phyloP scores from a whole-genome alignment of 37 sponge, comb jelly and placozoan genomes.

The Trichoplax adhaerens region DNA sequence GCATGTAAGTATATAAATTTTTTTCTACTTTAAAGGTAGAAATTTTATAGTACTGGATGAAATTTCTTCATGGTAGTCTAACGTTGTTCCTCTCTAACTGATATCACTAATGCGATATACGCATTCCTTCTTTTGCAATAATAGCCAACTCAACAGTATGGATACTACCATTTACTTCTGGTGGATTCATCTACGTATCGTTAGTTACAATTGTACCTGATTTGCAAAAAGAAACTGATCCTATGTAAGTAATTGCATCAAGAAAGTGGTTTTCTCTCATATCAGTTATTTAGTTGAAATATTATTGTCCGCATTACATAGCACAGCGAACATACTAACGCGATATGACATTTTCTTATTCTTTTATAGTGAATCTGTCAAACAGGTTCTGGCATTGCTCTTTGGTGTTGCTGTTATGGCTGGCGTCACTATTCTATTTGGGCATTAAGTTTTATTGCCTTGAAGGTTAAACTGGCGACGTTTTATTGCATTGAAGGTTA shows the following conservation, averaged over 20 bases:
- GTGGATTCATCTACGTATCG: conserved; percentile 73
- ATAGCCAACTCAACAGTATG: conserved; percentile 28
- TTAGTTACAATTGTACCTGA: conserved; percentile 56
- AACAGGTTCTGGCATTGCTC: conserved; percentile 9
- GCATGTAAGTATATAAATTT: not conserved
- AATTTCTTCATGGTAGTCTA: too few species aligned
- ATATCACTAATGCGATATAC: too few species aligned
- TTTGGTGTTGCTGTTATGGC: conserved; percentile 44
- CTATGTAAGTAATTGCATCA: not conserved
- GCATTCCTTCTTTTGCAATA: too few species aligned
- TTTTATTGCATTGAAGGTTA: too few species aligned
- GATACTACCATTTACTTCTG: conserved; percentile 83
- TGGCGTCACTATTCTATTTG: conserved; percentile 20
- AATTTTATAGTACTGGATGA: too few species aligned
- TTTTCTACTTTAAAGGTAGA: too few species aligned
- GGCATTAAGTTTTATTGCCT: too few species aligned
- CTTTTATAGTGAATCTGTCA: not conserved
- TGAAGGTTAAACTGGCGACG: too few species aligned
- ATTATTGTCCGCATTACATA: not conserved
- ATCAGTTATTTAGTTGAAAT: not conserved
- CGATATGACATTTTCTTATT: not conserved
- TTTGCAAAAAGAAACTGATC: not conserved
- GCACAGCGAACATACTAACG: not conserved
- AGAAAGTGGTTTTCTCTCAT: not conserved
- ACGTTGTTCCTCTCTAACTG: too few species aligned